phyloP scores from a whole-genome alignment of 2,888 invertebrate genomes.

The Phrixothrix hirtus region DNA sequence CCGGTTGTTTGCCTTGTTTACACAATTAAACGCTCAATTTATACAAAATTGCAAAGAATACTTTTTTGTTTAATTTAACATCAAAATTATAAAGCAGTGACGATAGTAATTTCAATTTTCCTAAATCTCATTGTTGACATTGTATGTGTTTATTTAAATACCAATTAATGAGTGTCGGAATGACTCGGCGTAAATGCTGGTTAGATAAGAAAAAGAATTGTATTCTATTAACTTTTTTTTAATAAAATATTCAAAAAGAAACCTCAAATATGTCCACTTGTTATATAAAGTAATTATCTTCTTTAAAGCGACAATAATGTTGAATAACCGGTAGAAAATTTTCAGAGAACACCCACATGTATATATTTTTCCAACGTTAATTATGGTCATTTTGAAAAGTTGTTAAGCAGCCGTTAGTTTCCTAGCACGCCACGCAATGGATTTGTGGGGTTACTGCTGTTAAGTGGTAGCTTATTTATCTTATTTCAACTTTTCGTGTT shows the following conservation, averaged over 20 bases:
- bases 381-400: slow-evolving; percentile 31
- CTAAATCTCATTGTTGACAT: no score
- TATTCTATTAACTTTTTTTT: no score
- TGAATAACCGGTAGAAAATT: slow-evolving; percentile 16
- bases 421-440: slow-evolving; percentile 23
- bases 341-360: slow-evolving; percentile 19
- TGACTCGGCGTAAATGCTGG: no score
- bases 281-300: slow-evolving; percentile 14
- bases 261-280: slow-evolving; percentile 1
- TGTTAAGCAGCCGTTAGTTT: slow-evolving; percentile 31
- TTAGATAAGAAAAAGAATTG: no score
- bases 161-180: no score
- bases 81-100: no score
- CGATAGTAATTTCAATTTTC: no score
- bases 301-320: slow-evolving; percentile 16
- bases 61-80: no score
- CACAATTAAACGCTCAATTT: no score
- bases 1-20: no score
- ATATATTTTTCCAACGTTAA: slow-evolving; percentile 27
- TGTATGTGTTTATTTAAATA: no score
- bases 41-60: no score
- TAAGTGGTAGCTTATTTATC: slow-evolving; percentile 7
- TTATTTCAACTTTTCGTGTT: not conserved
- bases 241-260: slow-evolving; percentile 14
- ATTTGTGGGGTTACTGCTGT: slow-evolving; percentile 5